Percentiles rank a stretch among this genome's conserved stretches.
Conservation (phyloP, 1,140 invertebrate genomes). For the Palaemon carinicauda region DNA sequence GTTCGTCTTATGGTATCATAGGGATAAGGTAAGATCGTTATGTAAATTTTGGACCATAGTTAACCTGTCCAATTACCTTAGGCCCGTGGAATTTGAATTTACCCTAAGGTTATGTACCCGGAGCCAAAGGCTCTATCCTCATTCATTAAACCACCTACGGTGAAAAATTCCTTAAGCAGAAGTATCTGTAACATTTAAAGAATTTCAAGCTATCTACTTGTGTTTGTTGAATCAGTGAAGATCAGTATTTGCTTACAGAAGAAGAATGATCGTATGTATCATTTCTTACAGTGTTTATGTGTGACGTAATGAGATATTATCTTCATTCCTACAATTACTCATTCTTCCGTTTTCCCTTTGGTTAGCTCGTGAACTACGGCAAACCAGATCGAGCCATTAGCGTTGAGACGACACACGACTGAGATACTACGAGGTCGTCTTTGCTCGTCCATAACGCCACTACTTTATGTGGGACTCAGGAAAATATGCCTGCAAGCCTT, state of each 20-base stretch:
- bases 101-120: no score
- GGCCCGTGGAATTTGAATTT: no score
- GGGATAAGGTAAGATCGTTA: not conserved
- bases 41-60: not conserved
- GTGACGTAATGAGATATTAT: not conserved
- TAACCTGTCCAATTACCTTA: not conserved
- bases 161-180: no score
- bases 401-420: constrained; percentile 38
- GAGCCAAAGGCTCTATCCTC: no score
- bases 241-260: no score
- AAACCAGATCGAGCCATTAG: constrained; percentile 34
- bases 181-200: no score
- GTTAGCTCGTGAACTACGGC: constrained; percentile 57
- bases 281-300: no score
- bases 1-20: not conserved
- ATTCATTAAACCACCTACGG: no score
- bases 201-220: no score
- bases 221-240: no score
- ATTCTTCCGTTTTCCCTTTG: not conserved
- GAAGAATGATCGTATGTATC: no score
- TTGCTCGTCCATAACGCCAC: constrained; percentile 53
- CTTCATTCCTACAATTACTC: not conserved
- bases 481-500: constrained; percentile 50
- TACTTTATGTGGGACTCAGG: constrained; percentile 50
- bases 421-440: constrained; percentile 49